Evolutionary conservation across 2,113 vertebrate genomes (phyloP).

Genomic region (Synodontis membranacea): DNA sequence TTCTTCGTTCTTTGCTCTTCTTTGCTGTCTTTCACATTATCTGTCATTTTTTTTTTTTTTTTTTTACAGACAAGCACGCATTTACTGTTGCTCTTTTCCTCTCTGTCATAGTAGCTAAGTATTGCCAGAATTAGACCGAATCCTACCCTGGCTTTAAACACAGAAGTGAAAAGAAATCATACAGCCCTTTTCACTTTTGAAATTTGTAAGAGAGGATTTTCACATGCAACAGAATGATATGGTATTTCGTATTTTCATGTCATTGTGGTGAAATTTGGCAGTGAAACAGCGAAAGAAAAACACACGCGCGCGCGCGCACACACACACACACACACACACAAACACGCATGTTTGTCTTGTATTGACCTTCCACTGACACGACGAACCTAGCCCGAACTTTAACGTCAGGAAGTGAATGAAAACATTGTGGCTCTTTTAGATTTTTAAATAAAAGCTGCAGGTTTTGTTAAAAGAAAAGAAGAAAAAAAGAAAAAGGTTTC

Average conservation of each 20-base stretch:
- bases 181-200: background rate
- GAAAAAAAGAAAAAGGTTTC: background rate
- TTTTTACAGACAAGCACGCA: background rate
- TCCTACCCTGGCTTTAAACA: background rate
- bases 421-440: background rate
- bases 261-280: constrained; percentile 3
- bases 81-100: background rate
- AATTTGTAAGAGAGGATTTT: background rate
- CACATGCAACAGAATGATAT: background rate
- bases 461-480: background rate
- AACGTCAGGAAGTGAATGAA: background rate
- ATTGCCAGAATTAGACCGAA: background rate
- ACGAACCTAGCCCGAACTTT: background rate
- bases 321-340: too few relatives aligned
- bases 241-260: background rate
- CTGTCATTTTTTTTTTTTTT: constrained; percentile 13
- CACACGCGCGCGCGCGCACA: too few relatives aligned
- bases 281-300: background rate
- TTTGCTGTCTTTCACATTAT: background rate
- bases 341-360: background rate
- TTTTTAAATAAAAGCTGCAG: background rate
- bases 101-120: background rate
- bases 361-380: background rate
- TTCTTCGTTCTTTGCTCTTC: background rate
- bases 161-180: background rate